Percentiles rank a stretch among this genome's conserved stretches.
Evolutionary conservation across 2,113 vertebrate species (phyloP).

Genomic region (Engraulis encrasicolus): DNA sequence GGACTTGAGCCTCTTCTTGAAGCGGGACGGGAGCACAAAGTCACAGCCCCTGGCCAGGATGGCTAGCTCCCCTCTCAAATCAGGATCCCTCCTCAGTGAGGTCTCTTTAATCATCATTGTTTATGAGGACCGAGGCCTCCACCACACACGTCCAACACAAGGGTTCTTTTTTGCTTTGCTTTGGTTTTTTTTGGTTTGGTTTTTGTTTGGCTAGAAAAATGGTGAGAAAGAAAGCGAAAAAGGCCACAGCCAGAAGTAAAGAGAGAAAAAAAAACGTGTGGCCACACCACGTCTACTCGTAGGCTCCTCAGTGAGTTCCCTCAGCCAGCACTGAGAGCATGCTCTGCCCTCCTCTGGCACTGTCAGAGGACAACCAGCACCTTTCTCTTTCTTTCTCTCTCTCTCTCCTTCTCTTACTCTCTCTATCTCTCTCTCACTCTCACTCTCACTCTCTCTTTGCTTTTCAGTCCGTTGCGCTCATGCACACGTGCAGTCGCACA

Average conservation of each 20-base stretch:
- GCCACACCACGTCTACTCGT: background rate
- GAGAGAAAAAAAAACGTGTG: background rate
- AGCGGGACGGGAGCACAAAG: constrained; percentile 96
- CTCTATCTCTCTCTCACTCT: no score
- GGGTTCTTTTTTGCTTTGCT: background rate
- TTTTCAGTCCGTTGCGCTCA: background rate
- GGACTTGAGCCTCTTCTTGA: constrained; percentile 97
- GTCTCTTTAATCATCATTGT: constrained; percentile 99
- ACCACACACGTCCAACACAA: background rate
- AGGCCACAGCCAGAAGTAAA: background rate
- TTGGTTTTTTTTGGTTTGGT: background rate
- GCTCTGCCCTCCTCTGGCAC: background rate
- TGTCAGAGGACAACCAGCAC: background rate
- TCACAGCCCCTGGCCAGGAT: constrained; percentile 97
- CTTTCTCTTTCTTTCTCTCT: background rate
- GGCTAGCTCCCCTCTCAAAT: constrained; percentile 95
- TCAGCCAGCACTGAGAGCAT: background rate
- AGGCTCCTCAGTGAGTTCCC: background rate
- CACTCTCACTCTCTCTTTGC: no score
- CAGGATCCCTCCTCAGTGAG: constrained; percentile 93
- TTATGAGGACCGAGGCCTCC: constrained; percentile 57
- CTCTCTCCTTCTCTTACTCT: no score
- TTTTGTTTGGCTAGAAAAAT: background rate
- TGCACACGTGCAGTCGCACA: background rate
- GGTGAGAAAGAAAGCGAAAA: background rate